Percentiles rank a stretch among this genome's conserved stretches.
Evolutionary conservation across 2,888 invertebrate species (phyloP).

Genomic region (Chrysolina haemoptera): DNA sequence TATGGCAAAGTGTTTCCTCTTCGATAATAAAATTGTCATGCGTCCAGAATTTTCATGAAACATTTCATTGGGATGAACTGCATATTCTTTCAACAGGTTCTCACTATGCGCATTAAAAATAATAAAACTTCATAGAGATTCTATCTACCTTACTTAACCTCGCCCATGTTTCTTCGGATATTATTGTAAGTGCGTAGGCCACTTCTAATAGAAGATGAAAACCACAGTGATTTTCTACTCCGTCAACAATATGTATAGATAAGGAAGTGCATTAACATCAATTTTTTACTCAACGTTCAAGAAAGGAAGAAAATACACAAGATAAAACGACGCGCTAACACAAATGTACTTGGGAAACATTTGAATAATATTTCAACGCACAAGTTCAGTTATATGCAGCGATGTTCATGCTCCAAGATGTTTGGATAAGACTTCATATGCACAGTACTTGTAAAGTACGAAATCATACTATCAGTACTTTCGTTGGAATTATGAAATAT

Average conservation of each 20-base stretch:
- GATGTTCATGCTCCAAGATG: conserved; percentile 9
- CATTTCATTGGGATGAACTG: too few species aligned
- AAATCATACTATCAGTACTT: too few species aligned
- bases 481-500: too few species aligned
- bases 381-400: neutral
- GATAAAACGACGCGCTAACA: neutral
- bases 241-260: conserved; percentile 17
- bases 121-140: conserved; percentile 11
- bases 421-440: neutral
- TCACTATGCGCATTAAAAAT: neutral
- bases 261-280: conserved; percentile 19
- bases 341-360: conserved; percentile 4
- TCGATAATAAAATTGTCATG: too few species aligned
- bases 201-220: conserved; percentile 7
- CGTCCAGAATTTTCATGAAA: too few species aligned
- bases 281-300: neutral
- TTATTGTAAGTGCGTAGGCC: conserved; percentile 15
- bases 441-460: neutral
- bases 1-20: too few species aligned
- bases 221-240: conserved; percentile 7
- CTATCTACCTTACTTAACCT: neutral
- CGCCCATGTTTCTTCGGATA: conserved; percentile 4
- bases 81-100: too few species aligned
- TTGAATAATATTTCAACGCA: conserved; percentile 7
- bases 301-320: conserved; percentile 13